Evolutionary conservation across 2,113 vertebrate species (phyloP).

Genomic region (Colaptes auratus): DNA sequence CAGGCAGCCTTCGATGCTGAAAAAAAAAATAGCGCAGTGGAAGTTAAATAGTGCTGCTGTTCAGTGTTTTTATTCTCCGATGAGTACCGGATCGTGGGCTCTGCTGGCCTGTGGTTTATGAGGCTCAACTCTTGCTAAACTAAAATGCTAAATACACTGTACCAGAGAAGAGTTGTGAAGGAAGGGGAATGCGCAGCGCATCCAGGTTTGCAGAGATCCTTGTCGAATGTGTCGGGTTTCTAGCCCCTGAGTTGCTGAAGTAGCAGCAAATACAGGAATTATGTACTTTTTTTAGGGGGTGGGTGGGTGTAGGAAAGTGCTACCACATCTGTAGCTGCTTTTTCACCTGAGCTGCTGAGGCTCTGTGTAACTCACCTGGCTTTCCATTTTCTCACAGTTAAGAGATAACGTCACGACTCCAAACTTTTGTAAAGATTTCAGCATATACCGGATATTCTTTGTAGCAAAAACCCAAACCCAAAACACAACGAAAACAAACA

Average conservation of each 20-base stretch:
- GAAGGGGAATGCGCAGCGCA: background rate
- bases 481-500: background rate
- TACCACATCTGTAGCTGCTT: fast-evolving
- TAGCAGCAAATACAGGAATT: background rate
- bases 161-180: fast-evolving
- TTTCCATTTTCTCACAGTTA: background rate
- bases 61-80: fast-evolving
- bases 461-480: background rate
- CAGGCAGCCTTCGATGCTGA: background rate
- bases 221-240: background rate
- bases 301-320: background rate
- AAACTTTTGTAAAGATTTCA: background rate
- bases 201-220: background rate
- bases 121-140: fast-evolving
- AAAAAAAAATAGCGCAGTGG: background rate
- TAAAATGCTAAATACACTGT: fast-evolving
- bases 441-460: background rate
- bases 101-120: fast-evolving
- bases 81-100: fast-evolving
- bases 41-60: background rate
- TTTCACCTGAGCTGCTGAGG: background rate
- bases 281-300: background rate
- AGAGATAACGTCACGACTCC: fast-evolving
- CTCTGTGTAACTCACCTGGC: background rate
- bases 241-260: background rate